Evolutionary conservation across 2,113 vertebrate genomes (phyloP).

Genomic region (Anser brachyrhynchus): DNA sequence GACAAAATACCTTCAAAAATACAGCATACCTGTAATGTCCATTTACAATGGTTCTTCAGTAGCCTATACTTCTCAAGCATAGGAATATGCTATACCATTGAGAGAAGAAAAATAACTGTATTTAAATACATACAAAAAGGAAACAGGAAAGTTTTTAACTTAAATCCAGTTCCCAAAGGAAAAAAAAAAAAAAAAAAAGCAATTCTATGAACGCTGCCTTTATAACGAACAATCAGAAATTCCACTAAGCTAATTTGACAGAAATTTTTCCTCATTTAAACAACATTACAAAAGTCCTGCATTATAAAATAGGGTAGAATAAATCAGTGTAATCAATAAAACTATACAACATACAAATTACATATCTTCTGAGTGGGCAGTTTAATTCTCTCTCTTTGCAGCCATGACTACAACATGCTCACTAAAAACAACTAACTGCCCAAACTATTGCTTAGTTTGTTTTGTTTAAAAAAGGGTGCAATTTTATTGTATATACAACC

Average conservation of each 20-base stretch:
- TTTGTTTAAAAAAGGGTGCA: conserved; percentile 95
- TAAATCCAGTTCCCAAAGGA: conserved; percentile 91
- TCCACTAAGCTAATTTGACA: conserved; percentile 97
- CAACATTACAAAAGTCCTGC: conserved; percentile 99
- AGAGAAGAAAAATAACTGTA: conserved; percentile 88
- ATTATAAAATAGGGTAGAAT: conserved; percentile 99
- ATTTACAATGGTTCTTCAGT: conserved; percentile 97
- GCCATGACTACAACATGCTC: conserved; percentile 89
- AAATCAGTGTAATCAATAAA: conserved; percentile 99
- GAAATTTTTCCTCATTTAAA: conserved; percentile 94
- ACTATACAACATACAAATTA: conserved; percentile 99
- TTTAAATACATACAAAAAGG: conserved; percentile 97
- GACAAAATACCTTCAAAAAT: conserved; percentile 95
- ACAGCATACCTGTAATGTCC: conserved; percentile 97
- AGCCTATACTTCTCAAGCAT: conserved; percentile 92
- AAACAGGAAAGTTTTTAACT: conserved; percentile 98
- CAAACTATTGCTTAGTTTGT: conserved; percentile 97
- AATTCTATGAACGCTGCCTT: conserved; percentile 93
- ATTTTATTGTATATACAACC: conserved; percentile 94
- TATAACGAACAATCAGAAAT: conserved; percentile 96
- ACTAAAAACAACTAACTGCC: conserved; percentile 92
- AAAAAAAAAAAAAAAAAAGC: conserved; percentile 82
- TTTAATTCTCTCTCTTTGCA: conserved; percentile 84
- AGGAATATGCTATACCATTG: conserved; percentile 93
- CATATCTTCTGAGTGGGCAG: conserved; percentile 88